A percentile compares a stretch with the other conserved stretches of the same genome.
Evolutionary conservation across 1,140 invertebrate genomes (phyloP).

Genomic region (Stegodyphus mimosarum): DNA sequence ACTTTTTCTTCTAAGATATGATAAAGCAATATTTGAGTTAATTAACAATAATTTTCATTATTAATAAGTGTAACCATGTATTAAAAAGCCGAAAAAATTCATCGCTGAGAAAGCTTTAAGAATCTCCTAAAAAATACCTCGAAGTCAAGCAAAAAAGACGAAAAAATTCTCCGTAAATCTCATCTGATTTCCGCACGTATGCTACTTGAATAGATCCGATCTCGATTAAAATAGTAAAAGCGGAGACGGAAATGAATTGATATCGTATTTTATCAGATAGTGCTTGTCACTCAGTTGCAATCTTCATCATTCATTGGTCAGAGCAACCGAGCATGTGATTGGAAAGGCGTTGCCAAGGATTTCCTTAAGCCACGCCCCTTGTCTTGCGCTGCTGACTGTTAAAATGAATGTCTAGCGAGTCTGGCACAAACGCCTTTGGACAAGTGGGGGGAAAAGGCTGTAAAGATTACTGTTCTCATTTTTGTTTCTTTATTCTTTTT

Average conservation of each 20-base stretch:
- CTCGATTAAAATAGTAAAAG: conserved; percentile 20
- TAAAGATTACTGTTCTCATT: conserved; percentile 53
- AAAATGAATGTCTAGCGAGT: conserved; percentile 50
- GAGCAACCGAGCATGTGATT: conserved; percentile 56
- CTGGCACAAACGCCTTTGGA: conserved; percentile 24
- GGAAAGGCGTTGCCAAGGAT: conserved; percentile 56
- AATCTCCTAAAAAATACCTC: background rate
- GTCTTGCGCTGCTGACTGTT: conserved; percentile 53
- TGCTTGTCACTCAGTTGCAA: conserved; percentile 53
- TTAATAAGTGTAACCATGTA: no score
- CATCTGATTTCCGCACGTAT: conserved; percentile 34
- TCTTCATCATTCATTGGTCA: conserved; percentile 57
- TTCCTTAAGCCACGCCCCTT: conserved; percentile 59
- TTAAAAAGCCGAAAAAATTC: no score
- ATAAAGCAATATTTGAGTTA: no score
- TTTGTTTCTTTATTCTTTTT: conserved; percentile 14
- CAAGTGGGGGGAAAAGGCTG: conserved; percentile 19
- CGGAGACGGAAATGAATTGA: conserved; percentile 58
- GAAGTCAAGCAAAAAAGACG: conserved; percentile 1
- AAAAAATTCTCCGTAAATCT: conserved; percentile 55
- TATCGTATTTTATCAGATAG: conserved; percentile 60
- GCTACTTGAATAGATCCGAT: conserved; percentile 40
- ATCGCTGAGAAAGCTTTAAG: background rate
- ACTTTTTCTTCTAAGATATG: no score
- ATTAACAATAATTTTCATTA: no score